Evolutionary conservation across 2,797 vertebrate genomes (phyloP), one percentile per base, ranked within the genome.

Genomic region (Pantherophis vulpinus): DNA sequence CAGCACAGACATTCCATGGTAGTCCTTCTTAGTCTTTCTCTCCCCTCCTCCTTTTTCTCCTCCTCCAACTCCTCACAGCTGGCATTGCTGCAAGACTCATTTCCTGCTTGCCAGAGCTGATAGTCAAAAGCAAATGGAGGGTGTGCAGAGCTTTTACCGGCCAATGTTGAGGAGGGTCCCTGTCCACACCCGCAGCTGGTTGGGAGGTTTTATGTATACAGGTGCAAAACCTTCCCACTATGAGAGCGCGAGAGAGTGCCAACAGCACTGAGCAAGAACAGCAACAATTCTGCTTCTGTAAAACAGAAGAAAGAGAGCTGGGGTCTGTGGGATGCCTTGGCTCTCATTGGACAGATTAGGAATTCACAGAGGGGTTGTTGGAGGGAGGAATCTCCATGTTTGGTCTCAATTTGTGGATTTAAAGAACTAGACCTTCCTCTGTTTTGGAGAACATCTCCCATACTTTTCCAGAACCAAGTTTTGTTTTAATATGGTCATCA

Each of bases 181-280:
- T 92, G 93, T 89, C 59, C 29, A 37, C 87, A 89, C 90, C 58
- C 47, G 2, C 51, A 89, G n/a, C 56, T 8, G 55, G 56, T 59
- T 23, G 92, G 83, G 32, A 12, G 86, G 58, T 93, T 94, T 92
- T 94, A 91, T 95, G 89, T 94, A 94, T 94, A 94, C 95, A 95
- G 95, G 92, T 94, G 93, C 93, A 90, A 56, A 61, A 90, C 47
- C 59, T 90, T 93, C 58, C 91, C 90, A 87, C 55, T 60, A 55
- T 91, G 87, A 23, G 87, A 58, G 87, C 63, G 61, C 11, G 88
- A 90, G 87, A 54, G 89, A 86, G 56, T 83, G 90, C 74, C 93
- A 89, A 32, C 70, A 61, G 29, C 90, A 54, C 54, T 51, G 87
- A 63, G 89, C 91, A 93, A 95, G 74, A 89, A 66, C 11, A 27